These are phyloP conservation scores for Phrixothrix hirtus DNA, from an alignment of 2,888 invertebrate genomes.

Conservation along the genomic window DNA sequence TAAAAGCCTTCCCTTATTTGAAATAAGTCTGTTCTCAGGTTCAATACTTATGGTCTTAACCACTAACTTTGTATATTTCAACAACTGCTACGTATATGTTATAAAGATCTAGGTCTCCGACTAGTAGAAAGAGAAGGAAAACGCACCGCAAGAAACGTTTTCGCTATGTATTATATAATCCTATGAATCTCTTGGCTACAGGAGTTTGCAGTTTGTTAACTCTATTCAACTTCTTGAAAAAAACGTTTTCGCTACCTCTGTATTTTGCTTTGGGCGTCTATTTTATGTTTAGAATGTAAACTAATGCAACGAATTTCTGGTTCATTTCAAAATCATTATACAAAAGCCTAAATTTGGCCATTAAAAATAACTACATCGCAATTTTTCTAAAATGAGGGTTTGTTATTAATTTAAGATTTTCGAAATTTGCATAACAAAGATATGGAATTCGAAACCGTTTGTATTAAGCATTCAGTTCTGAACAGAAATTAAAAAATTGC, in stretches of 20 bases:
- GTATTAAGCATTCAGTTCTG: too few species aligned
- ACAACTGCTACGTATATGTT: background rate
- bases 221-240: constrained; percentile 8
- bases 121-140: constrained; percentile 1
- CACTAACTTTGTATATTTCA: background rate
- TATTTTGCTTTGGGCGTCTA: too few species aligned
- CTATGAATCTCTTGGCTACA: constrained; percentile 19
- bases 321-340: too few species aligned
- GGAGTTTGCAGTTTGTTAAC: constrained; percentile 22
- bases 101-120: background rate
- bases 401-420: too few species aligned
- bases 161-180: constrained; percentile 11
- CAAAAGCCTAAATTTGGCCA: too few species aligned
- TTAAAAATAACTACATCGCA: too few species aligned
- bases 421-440: too few species aligned
- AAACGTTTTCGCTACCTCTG: constrained; percentile 4
- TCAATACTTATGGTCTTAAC: constrained; percentile 10
- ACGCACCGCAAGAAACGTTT: constrained; percentile 1
- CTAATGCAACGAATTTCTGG: too few species aligned
- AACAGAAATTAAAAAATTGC: too few species aligned
- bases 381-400: too few species aligned
- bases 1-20: background rate
- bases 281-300: too few species aligned
- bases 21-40: constrained; percentile 14
- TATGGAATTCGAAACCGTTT: too few species aligned